Evolutionary conservation across 2,797 vertebrate species (phyloP).

Genomic region (Rhinatrema bivittatum): DNA sequence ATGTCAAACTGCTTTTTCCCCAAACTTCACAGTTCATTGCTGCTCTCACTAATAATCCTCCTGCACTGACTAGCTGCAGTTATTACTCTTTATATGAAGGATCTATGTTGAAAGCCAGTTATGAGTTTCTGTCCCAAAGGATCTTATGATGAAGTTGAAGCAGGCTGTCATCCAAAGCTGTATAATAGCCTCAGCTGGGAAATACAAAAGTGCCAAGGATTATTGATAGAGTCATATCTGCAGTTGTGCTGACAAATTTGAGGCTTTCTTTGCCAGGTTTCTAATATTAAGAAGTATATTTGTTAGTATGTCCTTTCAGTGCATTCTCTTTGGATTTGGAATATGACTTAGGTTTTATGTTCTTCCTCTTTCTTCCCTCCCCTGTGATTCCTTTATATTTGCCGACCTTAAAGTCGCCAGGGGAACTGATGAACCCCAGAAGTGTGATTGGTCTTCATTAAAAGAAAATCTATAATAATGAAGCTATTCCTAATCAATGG

Average conservation of each 20-base stretch:
- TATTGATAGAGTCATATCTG: slow-evolving; percentile 88
- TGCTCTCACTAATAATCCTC: slow-evolving; percentile 66
- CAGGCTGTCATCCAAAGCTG: slow-evolving; percentile 75
- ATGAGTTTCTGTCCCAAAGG: slow-evolving; percentile 89
- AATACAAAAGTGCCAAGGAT: slow-evolving; percentile 84
- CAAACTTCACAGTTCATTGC: slow-evolving; percentile 54
- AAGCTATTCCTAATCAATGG: no score
- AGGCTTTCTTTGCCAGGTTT: slow-evolving; percentile 67
- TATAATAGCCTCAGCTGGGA: slow-evolving; percentile 80
- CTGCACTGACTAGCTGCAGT: slow-evolving; percentile 73
- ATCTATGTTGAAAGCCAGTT: slow-evolving; percentile 86
- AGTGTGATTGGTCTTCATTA: slow-evolving; percentile 26
- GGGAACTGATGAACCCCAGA: slow-evolving; percentile 45
- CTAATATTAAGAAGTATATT: slow-evolving; percentile 79
- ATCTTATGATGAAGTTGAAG: slow-evolving; percentile 81
- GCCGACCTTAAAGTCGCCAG: slow-evolving; percentile 39
- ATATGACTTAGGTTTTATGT: slow-evolving; percentile 16
- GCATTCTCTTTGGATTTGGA: slow-evolving; percentile 24
- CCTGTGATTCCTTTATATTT: slow-evolving; percentile 36
- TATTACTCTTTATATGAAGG: slow-evolving; percentile 83
- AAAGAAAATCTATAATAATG: background rate
- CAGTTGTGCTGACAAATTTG: slow-evolving; percentile 82
- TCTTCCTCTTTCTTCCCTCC: no score
- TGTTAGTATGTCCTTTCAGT: slow-evolving; percentile 49
- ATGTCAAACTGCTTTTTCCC: slow-evolving; percentile 29